These are phyloP conservation scores for Cassiopea andromeda DNA, from an alignment of 30 jellyfish, hydroid and myxozoan genomes.

Conservation along the genomic window DNA sequence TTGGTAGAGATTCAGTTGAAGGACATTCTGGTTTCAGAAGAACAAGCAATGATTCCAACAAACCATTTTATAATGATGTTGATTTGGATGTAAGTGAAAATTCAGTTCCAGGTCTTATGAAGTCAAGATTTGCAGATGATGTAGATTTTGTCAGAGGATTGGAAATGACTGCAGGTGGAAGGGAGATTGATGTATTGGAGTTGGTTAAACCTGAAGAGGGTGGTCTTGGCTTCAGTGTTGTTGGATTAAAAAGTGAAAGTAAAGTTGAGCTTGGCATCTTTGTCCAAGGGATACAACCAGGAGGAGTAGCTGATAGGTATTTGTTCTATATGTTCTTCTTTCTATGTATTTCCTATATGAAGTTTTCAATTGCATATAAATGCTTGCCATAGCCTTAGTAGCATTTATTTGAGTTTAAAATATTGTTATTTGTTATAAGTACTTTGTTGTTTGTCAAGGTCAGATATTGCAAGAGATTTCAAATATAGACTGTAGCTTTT, in stretches of 20 bases:
- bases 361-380: too few species aligned
- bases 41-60: too few species aligned
- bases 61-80: not conserved
- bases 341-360: too few species aligned
- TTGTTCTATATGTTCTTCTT: too few species aligned
- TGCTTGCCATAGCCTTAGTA: too few species aligned
- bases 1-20: slow-evolving; percentile 45
- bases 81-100: slow-evolving; percentile 30
- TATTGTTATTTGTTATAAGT: too few species aligned
- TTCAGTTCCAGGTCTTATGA: slow-evolving; percentile 69
- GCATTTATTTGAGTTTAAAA: too few species aligned
- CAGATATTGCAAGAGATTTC: too few species aligned
- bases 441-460: too few species aligned
- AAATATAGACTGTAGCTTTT: too few species aligned
- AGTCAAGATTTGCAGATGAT: slow-evolving; percentile 75
- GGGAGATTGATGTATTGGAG: slow-evolving; percentile 79
- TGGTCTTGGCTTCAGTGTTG: slow-evolving; percentile 97
- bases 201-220: slow-evolving; percentile 87
- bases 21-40: slow-evolving; percentile 8
- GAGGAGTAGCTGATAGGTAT: slow-evolving; percentile 96
- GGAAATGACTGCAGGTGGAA: slow-evolving; percentile 80
- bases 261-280: slow-evolving; percentile 93
- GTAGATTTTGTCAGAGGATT: slow-evolving; percentile 73
- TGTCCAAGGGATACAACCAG: slow-evolving; percentile 93
- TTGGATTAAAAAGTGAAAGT: slow-evolving; percentile 91